Conservation (phyloP, 2,888 invertebrate species). For the Stenotaenia linearis region DNA sequence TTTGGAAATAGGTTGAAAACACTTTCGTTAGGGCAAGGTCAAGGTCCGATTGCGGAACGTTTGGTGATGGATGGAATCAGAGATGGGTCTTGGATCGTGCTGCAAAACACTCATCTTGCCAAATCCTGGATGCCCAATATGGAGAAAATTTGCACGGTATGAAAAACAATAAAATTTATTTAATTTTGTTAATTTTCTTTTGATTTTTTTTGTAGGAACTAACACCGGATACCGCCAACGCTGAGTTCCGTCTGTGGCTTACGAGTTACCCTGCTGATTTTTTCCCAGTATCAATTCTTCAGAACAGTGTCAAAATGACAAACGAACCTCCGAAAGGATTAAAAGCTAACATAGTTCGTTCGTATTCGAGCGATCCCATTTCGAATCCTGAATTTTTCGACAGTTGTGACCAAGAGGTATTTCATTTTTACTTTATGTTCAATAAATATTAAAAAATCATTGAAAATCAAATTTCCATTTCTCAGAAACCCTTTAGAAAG, state of each 20-base stretch:
- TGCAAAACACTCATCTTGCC: slow-evolving; percentile 51
- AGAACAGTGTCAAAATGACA: slow-evolving; percentile 51
- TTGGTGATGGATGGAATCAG: slow-evolving; percentile 49
- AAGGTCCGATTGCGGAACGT: slow-evolving; percentile 50
- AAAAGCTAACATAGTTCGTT: slow-evolving; percentile 48
- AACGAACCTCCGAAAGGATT: slow-evolving; percentile 51
- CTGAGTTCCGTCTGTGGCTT: slow-evolving; percentile 51
- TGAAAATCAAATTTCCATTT: neutral
- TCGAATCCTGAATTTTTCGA: slow-evolving; percentile 76
- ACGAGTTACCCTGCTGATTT: slow-evolving; percentile 46
- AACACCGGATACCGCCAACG: slow-evolving; percentile 48
- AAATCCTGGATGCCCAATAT: slow-evolving; percentile 51
- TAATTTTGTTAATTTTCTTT: no score
- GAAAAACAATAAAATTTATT: neutral
- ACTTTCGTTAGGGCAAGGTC: slow-evolving; percentile 50
- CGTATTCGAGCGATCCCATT: slow-evolving; percentile 75
- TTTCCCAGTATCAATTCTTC: slow-evolving; percentile 51
- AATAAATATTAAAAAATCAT: no score
- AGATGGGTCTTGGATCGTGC: slow-evolving; percentile 50
- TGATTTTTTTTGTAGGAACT: no score
- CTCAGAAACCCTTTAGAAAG: slow-evolving; percentile 48
- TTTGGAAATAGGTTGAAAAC: slow-evolving; percentile 50
- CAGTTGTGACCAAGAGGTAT: slow-evolving; percentile 45
- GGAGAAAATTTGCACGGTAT: slow-evolving; percentile 48
- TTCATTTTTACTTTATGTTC: slow-evolving; percentile 30